phyloP scores from a whole-genome alignment of 1,140 invertebrate genomes.

The Pectinophora gossypiella region DNA sequence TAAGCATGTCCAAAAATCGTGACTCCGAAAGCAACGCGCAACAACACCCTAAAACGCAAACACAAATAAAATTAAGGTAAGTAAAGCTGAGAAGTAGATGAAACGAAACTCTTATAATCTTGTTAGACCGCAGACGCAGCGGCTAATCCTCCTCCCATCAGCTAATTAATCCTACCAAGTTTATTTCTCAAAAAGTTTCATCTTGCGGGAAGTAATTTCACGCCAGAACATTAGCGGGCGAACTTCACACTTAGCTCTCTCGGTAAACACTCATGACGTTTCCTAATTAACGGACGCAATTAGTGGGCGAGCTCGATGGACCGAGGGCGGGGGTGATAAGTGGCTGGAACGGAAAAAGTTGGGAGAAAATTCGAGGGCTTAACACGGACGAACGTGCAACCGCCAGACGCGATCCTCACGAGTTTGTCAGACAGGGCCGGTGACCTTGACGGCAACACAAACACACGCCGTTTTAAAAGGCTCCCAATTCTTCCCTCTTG shows the following conservation, averaged over 20 bases:
- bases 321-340: conserved; percentile 22
- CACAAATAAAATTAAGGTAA: conserved; percentile 61
- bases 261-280: conserved; percentile 74
- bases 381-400: conserved; percentile 37
- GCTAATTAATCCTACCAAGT: conserved; percentile 70
- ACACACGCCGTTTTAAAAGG: too few species aligned
- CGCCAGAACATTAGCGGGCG: conserved; percentile 53
- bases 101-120: conserved; percentile 70
- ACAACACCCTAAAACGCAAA: conserved; percentile 13
- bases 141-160: conserved; percentile 68
- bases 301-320: conserved; percentile 62
- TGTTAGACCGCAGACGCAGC: conserved; percentile 62
- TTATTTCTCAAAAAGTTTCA: conserved; percentile 71
- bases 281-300: conserved; percentile 74
- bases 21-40: too few species aligned
- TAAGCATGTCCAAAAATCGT: too few species aligned
- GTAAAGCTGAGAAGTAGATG: conserved; percentile 59
- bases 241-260: conserved; percentile 73
- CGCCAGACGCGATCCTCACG: conserved; percentile 14
- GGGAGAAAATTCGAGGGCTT: conserved; percentile 61
- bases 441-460: too few species aligned
- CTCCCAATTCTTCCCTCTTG: too few species aligned
- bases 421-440: not conserved
- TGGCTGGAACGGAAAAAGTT: conserved; percentile 52
- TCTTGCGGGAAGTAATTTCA: conserved; percentile 66